Evolutionary conservation across 2,888 invertebrate genomes (phyloP).

Genomic region (Mechanitis messenoides): DNA sequence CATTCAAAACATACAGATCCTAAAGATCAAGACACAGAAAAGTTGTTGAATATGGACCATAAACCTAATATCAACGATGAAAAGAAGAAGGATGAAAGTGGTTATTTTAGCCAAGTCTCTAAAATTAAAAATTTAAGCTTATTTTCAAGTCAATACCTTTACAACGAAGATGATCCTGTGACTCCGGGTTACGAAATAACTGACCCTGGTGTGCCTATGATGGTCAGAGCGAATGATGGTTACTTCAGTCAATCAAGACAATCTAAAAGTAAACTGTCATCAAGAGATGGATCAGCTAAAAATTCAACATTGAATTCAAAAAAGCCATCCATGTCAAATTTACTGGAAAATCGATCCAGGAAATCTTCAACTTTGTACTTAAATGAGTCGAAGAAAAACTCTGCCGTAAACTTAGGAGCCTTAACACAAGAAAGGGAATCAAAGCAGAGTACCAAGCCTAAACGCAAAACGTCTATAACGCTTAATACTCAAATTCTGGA

Average conservation of each 20-base stretch:
- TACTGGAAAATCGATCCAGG: conserved; percentile 61
- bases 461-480: conserved; percentile 61
- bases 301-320: conserved; percentile 67
- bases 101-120: conserved; percentile 59
- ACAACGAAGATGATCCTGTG: conserved; percentile 79
- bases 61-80: conserved; percentile 31
- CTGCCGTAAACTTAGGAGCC: conserved; percentile 56
- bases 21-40: conserved; percentile 48
- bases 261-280: conserved; percentile 60
- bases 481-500: conserved; percentile 62
- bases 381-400: conserved; percentile 72
- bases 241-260: conserved; percentile 76
- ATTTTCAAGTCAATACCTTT: conserved; percentile 80
- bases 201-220: conserved; percentile 82
- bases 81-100: conserved; percentile 52
- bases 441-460: conserved; percentile 47
- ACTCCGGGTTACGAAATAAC: conserved; percentile 80
- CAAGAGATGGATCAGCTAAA: conserved; percentile 61
- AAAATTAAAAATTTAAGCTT: conserved; percentile 65
- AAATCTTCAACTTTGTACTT: conserved; percentile 67
- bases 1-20: conserved; percentile 72
- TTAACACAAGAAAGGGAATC: conserved; percentile 53
- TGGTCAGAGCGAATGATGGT: conserved; percentile 78
- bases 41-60: conserved; percentile 37
- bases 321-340: conserved; percentile 68